Conservation (phyloP, 2,888 invertebrate genomes). For the Ophion ventricosus region DNA sequence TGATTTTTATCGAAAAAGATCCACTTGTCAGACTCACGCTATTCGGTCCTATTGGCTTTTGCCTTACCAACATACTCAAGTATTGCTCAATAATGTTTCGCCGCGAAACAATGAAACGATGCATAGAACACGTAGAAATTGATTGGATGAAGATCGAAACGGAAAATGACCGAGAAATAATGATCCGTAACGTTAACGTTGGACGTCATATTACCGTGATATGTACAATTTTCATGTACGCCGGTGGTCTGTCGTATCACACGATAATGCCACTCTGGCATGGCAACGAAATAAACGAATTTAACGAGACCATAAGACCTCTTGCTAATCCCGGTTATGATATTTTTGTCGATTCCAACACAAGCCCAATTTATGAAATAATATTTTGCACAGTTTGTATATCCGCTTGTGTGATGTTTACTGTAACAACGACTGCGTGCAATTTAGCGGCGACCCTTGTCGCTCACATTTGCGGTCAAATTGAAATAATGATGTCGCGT, state of each 20-base stretch:
- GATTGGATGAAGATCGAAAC: constrained; percentile 59
- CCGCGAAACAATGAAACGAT: constrained; percentile 29
- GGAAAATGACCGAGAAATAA: constrained; percentile 58
- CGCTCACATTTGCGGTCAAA: constrained; percentile 70
- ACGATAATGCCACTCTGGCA: constrained; percentile 42
- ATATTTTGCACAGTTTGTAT: constrained; percentile 63
- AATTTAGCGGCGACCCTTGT: constrained; percentile 69
- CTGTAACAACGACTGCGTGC: constrained; percentile 62
- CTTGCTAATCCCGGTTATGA: constrained; percentile 41
- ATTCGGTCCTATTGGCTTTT: constrained; percentile 44
- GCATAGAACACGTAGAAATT: constrained; percentile 30
- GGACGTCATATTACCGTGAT: constrained; percentile 38
- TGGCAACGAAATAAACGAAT: constrained; percentile 33
- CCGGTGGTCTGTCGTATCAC: constrained; percentile 38
- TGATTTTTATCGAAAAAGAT: constrained; percentile 42
- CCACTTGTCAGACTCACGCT: constrained; percentile 13
- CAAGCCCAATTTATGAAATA: constrained; percentile 68
- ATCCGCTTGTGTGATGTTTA: constrained; percentile 56
- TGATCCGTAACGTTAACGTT: constrained; percentile 45
- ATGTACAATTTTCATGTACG: constrained; percentile 52
- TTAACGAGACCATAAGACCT: constrained; percentile 54
- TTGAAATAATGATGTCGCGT: constrained; percentile 65
- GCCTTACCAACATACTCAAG: constrained; percentile 26
- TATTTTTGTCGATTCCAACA: constrained; percentile 53
- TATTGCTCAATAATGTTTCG: constrained; percentile 39